These are phyloP conservation scores for Leptinotarsa peninsularis DNA, from an alignment of 2,888 invertebrate genomes.

Conservation along the genomic window DNA sequence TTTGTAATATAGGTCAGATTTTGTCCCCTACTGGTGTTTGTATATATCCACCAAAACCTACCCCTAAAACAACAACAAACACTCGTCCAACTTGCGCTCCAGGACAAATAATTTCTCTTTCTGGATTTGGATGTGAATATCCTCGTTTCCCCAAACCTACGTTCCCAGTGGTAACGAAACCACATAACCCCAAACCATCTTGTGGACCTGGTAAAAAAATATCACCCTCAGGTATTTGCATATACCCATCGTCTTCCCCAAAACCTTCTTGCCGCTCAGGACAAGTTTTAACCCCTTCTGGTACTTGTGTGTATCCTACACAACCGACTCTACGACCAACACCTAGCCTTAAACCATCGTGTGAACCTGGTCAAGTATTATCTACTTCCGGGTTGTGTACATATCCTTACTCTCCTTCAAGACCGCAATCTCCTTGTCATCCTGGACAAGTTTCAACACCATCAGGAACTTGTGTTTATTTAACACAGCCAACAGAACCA, in stretches of 20 bases:
- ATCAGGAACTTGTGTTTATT: constrained; percentile 43
- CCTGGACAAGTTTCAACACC: constrained; percentile 47
- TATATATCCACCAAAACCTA: constrained; percentile 49
- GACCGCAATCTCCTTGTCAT: constrained; percentile 35
- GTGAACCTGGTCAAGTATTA: constrained; percentile 28
- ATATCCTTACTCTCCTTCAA: constrained; percentile 32
- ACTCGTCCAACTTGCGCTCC: constrained; percentile 63
- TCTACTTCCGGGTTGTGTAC: constrained; percentile 31
- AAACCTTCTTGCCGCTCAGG: constrained; percentile 39
- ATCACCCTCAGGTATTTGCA: constrained; percentile 35
- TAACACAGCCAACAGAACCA: constrained; percentile 33
- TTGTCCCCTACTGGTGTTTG: constrained; percentile 56
- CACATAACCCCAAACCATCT: constrained; percentile 38
- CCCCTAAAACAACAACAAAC: constrained; percentile 63
- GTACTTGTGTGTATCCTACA: constrained; percentile 32
- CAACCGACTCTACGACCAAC: constrained; percentile 15
- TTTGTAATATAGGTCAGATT: constrained; percentile 42
- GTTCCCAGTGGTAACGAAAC: constrained; percentile 32
- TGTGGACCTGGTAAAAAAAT: constrained; percentile 51
- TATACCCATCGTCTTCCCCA: constrained; percentile 25
- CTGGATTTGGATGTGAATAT: constrained; percentile 26
- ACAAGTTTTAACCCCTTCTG: constrained; percentile 37
- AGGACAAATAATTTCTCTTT: constrained; percentile 55
- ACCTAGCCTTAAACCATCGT: constrained; percentile 26
- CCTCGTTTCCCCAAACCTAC: constrained; percentile 30